These are phyloP conservation scores for Myocastor coypus DNA, from an alignment of 2,113 vertebrate genomes.

Conservation along the genomic window DNA sequence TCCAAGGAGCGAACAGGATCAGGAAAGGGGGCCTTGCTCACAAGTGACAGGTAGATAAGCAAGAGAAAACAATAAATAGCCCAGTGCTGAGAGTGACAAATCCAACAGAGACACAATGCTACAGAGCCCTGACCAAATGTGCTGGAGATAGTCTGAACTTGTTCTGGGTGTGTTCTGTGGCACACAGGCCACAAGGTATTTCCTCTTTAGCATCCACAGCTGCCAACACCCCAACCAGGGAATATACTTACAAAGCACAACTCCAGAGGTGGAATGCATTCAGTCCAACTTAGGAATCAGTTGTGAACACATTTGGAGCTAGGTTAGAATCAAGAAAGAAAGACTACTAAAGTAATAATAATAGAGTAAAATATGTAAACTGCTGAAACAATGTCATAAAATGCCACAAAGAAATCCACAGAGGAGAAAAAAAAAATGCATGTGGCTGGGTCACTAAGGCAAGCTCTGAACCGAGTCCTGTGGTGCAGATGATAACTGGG, in stretches of 20 bases:
- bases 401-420: not conserved
- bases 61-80: not conserved
- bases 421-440: not conserved
- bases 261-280: slow-evolving; percentile 4
- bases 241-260: not conserved
- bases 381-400: slow-evolving; percentile 66
- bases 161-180: not conserved
- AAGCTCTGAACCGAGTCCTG: not conserved
- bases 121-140: not conserved
- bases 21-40: not conserved
- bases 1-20: not conserved
- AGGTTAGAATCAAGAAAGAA: slow-evolving; percentile 59
- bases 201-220: not conserved
- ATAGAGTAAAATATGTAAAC: slow-evolving; percentile 59
- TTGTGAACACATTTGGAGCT: not conserved
- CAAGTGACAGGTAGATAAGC: slow-evolving; percentile 6
- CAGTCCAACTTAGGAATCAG: slow-evolving; percentile 45
- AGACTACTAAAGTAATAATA: slow-evolving; percentile 17
- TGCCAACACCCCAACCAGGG: slow-evolving; percentile 35
- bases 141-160: not conserved
- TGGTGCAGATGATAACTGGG: not conserved
- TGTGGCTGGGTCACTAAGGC: not conserved
- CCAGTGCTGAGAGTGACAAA: not conserved
- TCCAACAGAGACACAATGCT: not conserved
- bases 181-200: not conserved